These are phyloP conservation scores for Nomada goodeniana DNA, from an alignment of 2,888 invertebrate species.

Conservation along the genomic window DNA sequence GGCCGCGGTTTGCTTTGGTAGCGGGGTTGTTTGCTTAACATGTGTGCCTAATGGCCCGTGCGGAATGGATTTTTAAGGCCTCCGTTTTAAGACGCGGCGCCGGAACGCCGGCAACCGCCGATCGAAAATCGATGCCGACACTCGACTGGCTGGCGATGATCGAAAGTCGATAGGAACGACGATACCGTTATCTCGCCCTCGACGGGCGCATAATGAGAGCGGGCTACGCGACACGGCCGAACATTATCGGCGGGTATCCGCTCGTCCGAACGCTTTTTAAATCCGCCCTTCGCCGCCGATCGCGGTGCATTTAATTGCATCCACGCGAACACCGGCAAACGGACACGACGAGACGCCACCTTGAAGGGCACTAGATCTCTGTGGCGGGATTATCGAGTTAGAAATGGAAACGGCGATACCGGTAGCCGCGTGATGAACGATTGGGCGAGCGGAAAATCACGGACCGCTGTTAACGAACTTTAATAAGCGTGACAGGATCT, in stretches of 20 bases:
- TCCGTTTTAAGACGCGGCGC: slow-evolving; percentile 65
- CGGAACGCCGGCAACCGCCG: slow-evolving; percentile 11
- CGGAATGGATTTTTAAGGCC: slow-evolving; percentile 80
- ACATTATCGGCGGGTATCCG: slow-evolving; percentile 40
- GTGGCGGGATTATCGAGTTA: slow-evolving; percentile 4
- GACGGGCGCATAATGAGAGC: slow-evolving; percentile 49
- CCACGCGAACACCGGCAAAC: background rate
- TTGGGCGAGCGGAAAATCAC: background rate
- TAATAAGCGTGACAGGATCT: background rate
- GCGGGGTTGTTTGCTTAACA: slow-evolving; percentile 77
- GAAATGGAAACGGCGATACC: slow-evolving; percentile 12
- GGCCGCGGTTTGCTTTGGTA: slow-evolving; percentile 69
- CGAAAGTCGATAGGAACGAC: slow-evolving; percentile 50
- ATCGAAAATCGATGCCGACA: slow-evolving; percentile 67
- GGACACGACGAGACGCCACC: background rate
- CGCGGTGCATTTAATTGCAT: slow-evolving; percentile 37
- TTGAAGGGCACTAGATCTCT: background rate
- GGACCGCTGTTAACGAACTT: background rate
- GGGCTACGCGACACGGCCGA: background rate
- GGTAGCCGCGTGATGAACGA: slow-evolving; percentile 12
- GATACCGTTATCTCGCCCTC: slow-evolving; percentile 40
- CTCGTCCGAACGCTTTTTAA: slow-evolving; percentile 19
- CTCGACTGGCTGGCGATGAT: slow-evolving; percentile 44
- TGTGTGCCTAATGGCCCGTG: slow-evolving; percentile 79
- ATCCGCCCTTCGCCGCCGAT: slow-evolving; percentile 18